Conservation (phyloP, 2,888 invertebrate species). For the Drosophila greeni region DNA sequence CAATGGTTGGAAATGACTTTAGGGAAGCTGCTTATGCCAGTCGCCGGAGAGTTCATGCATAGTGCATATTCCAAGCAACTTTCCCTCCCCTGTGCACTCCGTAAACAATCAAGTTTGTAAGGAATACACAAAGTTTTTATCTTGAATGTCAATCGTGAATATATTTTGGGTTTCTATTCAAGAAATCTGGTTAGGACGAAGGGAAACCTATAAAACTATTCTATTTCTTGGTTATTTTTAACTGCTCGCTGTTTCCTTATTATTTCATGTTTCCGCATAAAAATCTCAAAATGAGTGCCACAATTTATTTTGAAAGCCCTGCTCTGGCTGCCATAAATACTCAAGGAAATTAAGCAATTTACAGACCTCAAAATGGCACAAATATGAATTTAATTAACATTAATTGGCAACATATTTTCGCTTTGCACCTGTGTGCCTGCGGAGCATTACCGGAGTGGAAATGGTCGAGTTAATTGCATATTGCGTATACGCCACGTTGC, state of each 20-base stretch:
- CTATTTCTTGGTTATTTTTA: background rate
- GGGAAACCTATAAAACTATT: too few relatives aligned
- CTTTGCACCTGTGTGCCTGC: slow-evolving; percentile 63
- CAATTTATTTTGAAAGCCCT: slow-evolving; percentile 20
- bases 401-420: slow-evolving; percentile 66
- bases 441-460: slow-evolving; percentile 39
- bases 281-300: slow-evolving; percentile 11
- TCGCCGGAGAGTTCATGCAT: slow-evolving; percentile 1
- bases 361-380: slow-evolving; percentile 39
- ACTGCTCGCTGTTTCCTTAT: background rate
- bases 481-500: slow-evolving; percentile 61
- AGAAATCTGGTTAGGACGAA: background rate
- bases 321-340: slow-evolving; percentile 17
- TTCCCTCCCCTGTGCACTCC: background rate
- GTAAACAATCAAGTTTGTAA: slow-evolving; percentile 9
- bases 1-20: slow-evolving; percentile 34
- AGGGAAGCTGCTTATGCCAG: slow-evolving; percentile 15
- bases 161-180: background rate
- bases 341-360: slow-evolving; percentile 27
- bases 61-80: slow-evolving; percentile 2
- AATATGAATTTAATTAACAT: slow-evolving; percentile 76
- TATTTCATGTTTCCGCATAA: slow-evolving; percentile 5
- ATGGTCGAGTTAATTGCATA: slow-evolving; percentile 69
- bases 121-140: background rate
- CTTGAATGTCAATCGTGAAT: slow-evolving; percentile 1